Base-by-base conservation (phyloP, 2,113 vertebrate genomes). In the Capreolus pygargus region DNA sequence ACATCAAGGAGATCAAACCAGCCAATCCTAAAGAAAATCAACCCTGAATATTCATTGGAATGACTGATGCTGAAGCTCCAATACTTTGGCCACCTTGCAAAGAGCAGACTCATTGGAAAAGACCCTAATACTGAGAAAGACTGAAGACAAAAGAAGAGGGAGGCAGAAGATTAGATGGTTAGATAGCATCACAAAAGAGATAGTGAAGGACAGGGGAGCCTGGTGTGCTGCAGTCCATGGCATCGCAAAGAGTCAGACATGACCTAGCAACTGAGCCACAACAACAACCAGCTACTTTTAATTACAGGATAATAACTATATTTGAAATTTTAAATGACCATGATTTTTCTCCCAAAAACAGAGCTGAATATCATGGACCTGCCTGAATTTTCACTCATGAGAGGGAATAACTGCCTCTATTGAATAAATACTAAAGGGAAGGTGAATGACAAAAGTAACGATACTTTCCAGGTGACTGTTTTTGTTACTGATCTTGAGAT, bases 371-470 rank as follows among this genome's bases (percentile, higher is more conserved):
- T 88, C 2, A 76, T 50, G 16, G 60, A 45, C 19, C 60, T 86
- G 8, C 36, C 25, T 95, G 52, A 52, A 60, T 45, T 85, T 81
- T 91, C 21, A 79, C 27, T 81, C 36, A 81, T 30, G 17, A 87
- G 27, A 88, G 30, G 16, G 21, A 61, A 70, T 50, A 87, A 60
- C 21, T 50, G 13, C 27, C 54, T 79, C 27, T 64, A 10, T 6
- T 84, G 17, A 78, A 39, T 94, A 92, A 83, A 64, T 78, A 86
- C 14, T 64, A 33, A 78, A 87, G 21, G n/a, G 33, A 57, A 78
- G 12, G 64, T 61, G 82, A 92, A 74, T 83, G 81, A 19, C 28
- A 94, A 58, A 94, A 96, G 39, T 47, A 67, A 67, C 12, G 16
- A 43, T 13, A 25, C 7, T 70, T 74, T 97, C 27, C 81, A 36